Conservation (phyloP, 2,113 vertebrate genomes). For the Leptobrachium leishanense region DNA sequence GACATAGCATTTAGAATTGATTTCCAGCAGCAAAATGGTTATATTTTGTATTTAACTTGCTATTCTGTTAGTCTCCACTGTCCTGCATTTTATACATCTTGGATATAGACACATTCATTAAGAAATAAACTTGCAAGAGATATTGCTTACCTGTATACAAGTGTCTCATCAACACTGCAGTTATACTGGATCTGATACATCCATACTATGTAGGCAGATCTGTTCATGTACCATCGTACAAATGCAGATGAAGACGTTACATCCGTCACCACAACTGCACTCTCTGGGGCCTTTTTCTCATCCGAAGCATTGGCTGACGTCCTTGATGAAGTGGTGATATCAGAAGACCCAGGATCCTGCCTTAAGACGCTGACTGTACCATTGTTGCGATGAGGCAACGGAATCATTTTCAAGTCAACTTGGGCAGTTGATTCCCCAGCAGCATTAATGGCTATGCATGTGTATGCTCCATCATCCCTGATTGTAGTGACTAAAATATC, state of each 20-base stretch:
- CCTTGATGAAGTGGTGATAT: slow-evolving; percentile 69
- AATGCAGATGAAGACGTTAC: slow-evolving; percentile 82
- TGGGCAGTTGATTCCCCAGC: slow-evolving; percentile 83
- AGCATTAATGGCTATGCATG: slow-evolving; percentile 88
- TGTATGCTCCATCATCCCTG: slow-evolving; percentile 82
- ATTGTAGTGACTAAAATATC: slow-evolving; percentile 82
- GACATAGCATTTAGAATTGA: too few relatives aligned
- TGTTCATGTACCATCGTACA: slow-evolving; percentile 79
- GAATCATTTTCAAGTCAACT: slow-evolving; percentile 85
- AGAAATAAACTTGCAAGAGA: background rate
- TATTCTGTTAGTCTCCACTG: too few relatives aligned
- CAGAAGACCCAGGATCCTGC: slow-evolving; percentile 68
- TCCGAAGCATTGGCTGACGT: slow-evolving; percentile 59
- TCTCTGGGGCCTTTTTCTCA: slow-evolving; percentile 48
- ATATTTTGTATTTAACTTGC: too few relatives aligned
- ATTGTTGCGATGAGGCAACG: slow-evolving; percentile 81
- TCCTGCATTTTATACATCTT: background rate
- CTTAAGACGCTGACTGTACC: slow-evolving; percentile 60
- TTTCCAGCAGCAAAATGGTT: too few relatives aligned
- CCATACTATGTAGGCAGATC: slow-evolving; percentile 64
- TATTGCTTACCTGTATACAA: slow-evolving; percentile 66
- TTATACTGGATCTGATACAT: slow-evolving; percentile 74
- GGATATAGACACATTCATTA: too few relatives aligned
- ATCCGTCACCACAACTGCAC: slow-evolving; percentile 73
- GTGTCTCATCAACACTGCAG: slow-evolving; percentile 65